A percentile compares a stretch with the other conserved stretches of the same genome.
These are phyloP conservation scores for Telmatochromis sp. DNA, from an alignment of 2,113 vertebrate species.

Conservation along the genomic window DNA sequence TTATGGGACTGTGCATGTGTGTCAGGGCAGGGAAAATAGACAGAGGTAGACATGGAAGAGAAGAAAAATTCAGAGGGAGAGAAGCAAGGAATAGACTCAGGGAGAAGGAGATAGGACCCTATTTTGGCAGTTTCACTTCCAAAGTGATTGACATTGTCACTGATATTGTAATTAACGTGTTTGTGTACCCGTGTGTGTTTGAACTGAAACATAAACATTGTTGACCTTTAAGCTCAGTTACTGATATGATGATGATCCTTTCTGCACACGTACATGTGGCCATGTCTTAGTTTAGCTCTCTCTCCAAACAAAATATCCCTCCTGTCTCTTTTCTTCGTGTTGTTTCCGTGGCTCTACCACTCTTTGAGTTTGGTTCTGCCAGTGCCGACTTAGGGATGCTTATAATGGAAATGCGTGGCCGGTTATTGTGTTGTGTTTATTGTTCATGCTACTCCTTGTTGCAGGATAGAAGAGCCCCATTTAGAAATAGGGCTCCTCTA, in stretches of 20 bases:
- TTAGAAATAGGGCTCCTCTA: constrained; percentile 21
- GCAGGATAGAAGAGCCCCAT: constrained; percentile 8
- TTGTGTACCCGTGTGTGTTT: background rate
- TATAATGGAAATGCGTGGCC: constrained; percentile 27
- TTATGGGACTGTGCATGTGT: background rate
- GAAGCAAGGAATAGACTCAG: background rate
- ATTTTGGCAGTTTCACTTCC: background rate
- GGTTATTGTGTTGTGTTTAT: constrained; percentile 8
- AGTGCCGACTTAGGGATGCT: background rate
- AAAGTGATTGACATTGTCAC: constrained; percentile 20
- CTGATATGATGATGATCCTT: constrained; percentile 16
- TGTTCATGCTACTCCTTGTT: background rate
- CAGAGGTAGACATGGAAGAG: background rate
- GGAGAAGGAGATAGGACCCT: background rate
- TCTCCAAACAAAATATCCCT: background rate
- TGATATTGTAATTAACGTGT: constrained; percentile 21
- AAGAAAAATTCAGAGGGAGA: background rate
- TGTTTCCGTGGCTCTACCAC: background rate
- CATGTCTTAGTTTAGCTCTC: background rate
- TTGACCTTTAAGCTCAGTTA: background rate
- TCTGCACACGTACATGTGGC: background rate
- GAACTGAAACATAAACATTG: background rate
- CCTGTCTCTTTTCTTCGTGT: background rate
- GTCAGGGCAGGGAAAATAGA: constrained; percentile 13
- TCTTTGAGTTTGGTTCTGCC: constrained; percentile 3